Evolutionary conservation across 1,140 invertebrate species (phyloP).

Genomic region (Araneus ventricosus): DNA sequence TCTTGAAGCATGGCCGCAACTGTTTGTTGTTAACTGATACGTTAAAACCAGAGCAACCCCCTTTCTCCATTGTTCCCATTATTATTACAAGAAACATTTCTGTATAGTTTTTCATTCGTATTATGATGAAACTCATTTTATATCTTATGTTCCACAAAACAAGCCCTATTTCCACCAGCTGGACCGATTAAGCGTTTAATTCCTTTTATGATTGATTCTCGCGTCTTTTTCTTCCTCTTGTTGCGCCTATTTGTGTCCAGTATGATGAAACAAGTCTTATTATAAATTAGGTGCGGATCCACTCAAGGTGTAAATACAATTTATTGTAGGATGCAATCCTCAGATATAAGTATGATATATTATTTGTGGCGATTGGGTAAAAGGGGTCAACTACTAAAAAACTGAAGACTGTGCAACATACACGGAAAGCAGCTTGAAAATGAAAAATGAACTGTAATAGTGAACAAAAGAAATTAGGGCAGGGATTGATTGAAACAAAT

Average conservation of each 20-base stretch:
- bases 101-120: neutral
- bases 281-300: slow-evolving; percentile 17
- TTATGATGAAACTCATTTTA: neutral
- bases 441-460: neutral
- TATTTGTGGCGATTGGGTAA: neutral
- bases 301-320: neutral
- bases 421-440: neutral
- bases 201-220: slow-evolving; percentile 9
- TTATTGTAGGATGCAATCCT: neutral
- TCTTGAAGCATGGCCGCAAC: neutral
- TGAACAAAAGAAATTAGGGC: slow-evolving; percentile 17
- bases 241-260: neutral
- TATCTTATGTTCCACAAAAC: neutral
- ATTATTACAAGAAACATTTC: neutral
- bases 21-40: no score
- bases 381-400: neutral
- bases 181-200: slow-evolving; percentile 4
- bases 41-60: no score
- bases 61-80: neutral
- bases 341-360: slow-evolving; percentile 8
- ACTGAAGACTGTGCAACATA: neutral
- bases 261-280: neutral
- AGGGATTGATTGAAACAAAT: neutral
- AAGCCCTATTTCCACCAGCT: neutral
- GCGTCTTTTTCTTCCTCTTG: neutral